Conservation (phyloP, 2,797 vertebrate species). For the Mormyrops attenuatus region DNA sequence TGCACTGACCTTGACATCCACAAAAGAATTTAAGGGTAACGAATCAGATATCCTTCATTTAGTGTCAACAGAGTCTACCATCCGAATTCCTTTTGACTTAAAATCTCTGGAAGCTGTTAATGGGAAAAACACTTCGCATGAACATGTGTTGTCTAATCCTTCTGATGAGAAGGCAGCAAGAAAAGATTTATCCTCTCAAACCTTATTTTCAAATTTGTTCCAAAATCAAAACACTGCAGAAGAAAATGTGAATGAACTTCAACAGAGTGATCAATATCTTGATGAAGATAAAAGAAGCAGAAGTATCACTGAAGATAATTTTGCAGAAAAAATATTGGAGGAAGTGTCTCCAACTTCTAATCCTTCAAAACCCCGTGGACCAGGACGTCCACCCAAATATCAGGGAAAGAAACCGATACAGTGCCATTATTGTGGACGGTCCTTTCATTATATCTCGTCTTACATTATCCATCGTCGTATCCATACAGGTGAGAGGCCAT, state of each 20-base stretch:
- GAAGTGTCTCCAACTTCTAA: not conserved
- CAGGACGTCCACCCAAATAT: slow-evolving; percentile 26
- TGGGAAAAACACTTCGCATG: not conserved
- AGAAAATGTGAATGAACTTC: not conserved
- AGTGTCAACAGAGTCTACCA: not conserved
- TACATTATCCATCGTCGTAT: slow-evolving; percentile 64
- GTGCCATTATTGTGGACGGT: slow-evolving; percentile 56
- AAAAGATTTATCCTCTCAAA: not conserved
- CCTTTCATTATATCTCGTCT: slow-evolving; percentile 60
- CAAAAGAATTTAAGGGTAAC: not conserved
- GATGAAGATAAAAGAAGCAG: not conserved
- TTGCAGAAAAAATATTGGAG: not conserved
- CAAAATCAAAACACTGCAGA: not conserved
- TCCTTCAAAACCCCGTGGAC: slow-evolving; percentile 28
- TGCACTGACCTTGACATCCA: not conserved
- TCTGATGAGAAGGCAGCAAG: not conserved
- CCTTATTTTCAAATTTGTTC: not conserved
- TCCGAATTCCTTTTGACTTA: not conserved
- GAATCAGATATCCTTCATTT: not conserved
- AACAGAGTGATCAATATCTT: slow-evolving; percentile 8
- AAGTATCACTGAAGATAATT: not conserved
- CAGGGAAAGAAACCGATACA: slow-evolving; percentile 40
- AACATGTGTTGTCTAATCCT: not conserved
- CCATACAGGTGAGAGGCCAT: slow-evolving; percentile 68
- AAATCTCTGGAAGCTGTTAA: not conserved